Base-by-base conservation (phyloP, 1,140 invertebrate species). In the Drosophila biarmipes region DNA sequence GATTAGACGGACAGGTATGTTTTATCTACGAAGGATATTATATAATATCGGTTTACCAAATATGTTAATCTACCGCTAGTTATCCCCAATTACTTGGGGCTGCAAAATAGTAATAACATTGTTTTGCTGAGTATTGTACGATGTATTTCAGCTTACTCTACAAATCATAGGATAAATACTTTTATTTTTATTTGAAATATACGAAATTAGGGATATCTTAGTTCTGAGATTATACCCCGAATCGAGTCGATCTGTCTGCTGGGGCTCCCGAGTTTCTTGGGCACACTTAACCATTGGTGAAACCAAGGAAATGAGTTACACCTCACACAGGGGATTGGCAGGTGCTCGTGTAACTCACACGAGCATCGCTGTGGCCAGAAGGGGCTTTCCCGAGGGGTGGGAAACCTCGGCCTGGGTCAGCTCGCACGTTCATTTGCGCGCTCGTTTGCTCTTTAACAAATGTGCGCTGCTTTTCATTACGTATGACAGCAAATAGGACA, bases 401-500 rank as follows among this genome's bases (percentile, higher is more conserved):
- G 21, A 72, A 53, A 49, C 56, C 27, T 48, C 43, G 34, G 63
- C 78, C 68, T 71, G 78, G 82, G 82, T 87, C 82, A 86, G 82
- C 81, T 86, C 82, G 82, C 82, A 87, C 82, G 74, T 86, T 86
- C 78, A 75, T 86, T 81, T 81, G 73, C 75, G 69, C 73, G 64
- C 82, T 81, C 78, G 81, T 81, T 86, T 81, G 78, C 59, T 86
- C 84, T 78, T 75, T 82, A 87, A 87, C 84, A 89, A 87, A 89
- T 84, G 84, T 87, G 80, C 59, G 79, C 72, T 68, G 78, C 78
- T 81, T 87, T 87, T 82, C 79, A 87, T 82, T 84, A 87, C 79
- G 74, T 89, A 79, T 89, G 84, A 87, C 84, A 87, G 79, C 79
- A 82, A 87, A 79, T 89, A 87, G 84, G 89, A 87, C 84, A 87